These are phyloP conservation scores for Mixornis gularis DNA, from an alignment of 2,113 vertebrate species.

Conservation along the genomic window DNA sequence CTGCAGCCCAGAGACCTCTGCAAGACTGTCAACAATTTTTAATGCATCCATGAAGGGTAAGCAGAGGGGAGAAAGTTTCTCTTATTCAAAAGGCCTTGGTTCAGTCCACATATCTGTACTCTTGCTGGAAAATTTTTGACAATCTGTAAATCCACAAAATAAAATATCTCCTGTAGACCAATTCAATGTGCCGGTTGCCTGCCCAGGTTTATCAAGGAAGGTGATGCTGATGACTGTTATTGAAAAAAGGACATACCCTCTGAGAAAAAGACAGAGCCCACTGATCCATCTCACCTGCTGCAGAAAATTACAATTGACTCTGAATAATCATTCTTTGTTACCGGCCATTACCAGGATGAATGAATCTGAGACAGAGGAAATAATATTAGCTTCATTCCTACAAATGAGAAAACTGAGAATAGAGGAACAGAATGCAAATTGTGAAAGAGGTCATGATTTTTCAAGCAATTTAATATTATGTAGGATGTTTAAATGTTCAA, in stretches of 20 bases:
- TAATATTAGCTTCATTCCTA: not conserved
- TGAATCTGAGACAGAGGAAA: not conserved
- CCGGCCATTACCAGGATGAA: not conserved
- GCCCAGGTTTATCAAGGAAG: not conserved
- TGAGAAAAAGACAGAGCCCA: not conserved
- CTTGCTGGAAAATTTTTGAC: not conserved
- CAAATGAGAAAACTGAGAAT: not conserved
- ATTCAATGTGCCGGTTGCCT: not conserved
- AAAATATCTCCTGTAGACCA: not conserved
- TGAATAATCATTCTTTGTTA: not conserved
- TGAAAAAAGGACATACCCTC: not conserved
- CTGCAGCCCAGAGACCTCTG: not conserved
- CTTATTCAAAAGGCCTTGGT: not conserved
- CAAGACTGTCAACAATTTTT: not conserved
- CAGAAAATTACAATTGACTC: not conserved
- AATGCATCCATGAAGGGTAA: not conserved
- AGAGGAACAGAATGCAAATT: not conserved
- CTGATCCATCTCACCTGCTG: not conserved
- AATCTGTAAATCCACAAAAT: not conserved
- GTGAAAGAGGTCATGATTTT: not conserved
- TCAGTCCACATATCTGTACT: not conserved
- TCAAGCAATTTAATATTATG: not conserved
- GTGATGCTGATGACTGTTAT: not conserved
- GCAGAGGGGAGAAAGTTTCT: not conserved
- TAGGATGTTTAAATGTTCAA: not conserved